Conservation (phyloP, 2,797 vertebrate species). For the Enteromius paludinosus region DNA sequence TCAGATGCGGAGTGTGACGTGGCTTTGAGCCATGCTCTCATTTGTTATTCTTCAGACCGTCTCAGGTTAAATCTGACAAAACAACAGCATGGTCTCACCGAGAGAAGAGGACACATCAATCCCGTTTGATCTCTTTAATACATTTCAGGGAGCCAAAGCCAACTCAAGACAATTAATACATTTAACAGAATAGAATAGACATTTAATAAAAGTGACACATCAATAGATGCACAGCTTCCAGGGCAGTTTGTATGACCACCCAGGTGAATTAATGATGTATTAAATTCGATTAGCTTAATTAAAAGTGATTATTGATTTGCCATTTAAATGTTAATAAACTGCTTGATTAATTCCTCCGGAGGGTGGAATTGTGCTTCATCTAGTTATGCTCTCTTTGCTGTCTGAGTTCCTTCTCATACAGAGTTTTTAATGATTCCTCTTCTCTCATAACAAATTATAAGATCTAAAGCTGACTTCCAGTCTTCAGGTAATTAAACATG, state of each 20-base stretch:
- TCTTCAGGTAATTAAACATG: background rate
- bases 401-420: too few species aligned
- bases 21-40: background rate
- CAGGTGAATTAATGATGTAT: background rate
- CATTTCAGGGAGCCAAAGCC: background rate
- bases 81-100: slow-evolving; percentile 11
- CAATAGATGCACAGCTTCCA: background rate
- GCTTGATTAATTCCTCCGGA: background rate
- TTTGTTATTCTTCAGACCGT: slow-evolving; percentile 25
- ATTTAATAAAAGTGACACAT: background rate
- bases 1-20: background rate
- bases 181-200: too few species aligned
- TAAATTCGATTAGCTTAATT: background rate
- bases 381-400: background rate
- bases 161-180: background rate
- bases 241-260: background rate
- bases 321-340: background rate
- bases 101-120: slow-evolving; percentile 25
- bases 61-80: background rate
- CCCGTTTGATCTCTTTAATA: background rate
- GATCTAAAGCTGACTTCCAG: background rate
- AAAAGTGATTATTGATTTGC: background rate
- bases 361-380: background rate
- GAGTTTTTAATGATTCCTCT: background rate
- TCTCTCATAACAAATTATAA: background rate